Percentiles rank a stretch among this genome's conserved stretches.
Conservation (phyloP, 1,140 invertebrate genomes). For the Brachionus koreanus region DNA sequence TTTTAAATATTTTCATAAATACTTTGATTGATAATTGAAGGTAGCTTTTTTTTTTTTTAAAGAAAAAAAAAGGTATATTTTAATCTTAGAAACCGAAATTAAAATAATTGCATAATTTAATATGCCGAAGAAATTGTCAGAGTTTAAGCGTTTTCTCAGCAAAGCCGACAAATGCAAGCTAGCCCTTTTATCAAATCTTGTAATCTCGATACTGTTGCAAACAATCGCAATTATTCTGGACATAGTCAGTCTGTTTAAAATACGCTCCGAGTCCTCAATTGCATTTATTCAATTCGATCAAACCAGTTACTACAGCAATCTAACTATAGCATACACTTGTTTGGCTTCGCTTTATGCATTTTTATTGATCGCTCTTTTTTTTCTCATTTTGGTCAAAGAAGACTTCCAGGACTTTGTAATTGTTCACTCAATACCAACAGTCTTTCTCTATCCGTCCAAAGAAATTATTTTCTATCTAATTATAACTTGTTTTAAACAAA, state of each 20-base stretch:
- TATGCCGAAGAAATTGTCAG: background rate
- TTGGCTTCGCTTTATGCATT: background rate
- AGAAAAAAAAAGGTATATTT: slow-evolving; percentile 3
- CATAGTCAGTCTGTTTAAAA: background rate
- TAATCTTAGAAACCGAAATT: background rate
- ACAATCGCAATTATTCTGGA: background rate
- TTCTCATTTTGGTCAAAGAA: background rate
- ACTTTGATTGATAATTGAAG: background rate
- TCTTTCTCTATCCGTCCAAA: background rate
- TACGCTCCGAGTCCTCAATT: background rate
- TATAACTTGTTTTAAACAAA: slow-evolving; percentile 10
- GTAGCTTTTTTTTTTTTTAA: background rate
- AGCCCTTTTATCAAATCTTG: background rate
- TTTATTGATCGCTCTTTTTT: background rate
- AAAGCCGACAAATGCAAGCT: background rate
- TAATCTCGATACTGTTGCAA: background rate
- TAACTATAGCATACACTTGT: background rate
- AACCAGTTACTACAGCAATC: background rate
- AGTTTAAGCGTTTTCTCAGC: background rate
- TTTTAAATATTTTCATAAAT: background rate
- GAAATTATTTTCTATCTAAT: background rate
- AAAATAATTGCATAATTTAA: background rate
- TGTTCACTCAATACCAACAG: background rate
- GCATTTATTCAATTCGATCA: background rate
- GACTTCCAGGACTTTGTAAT: slow-evolving; percentile 14